Evolutionary conservation across 2,797 vertebrate species (phyloP).

Genomic region (Spheniscus humboldti): DNA sequence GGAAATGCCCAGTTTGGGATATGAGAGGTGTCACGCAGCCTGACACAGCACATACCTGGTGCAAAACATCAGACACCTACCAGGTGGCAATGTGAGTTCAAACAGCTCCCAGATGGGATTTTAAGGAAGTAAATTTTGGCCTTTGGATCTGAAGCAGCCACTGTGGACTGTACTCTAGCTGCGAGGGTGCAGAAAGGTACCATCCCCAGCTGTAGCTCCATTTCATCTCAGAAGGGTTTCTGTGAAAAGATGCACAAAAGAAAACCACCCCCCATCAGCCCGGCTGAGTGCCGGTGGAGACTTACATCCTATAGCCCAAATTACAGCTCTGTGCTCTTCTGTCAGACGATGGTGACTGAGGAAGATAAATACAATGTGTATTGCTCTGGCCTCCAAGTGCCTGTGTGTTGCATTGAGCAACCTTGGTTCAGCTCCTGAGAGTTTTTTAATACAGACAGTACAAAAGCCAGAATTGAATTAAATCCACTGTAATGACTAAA

Average conservation of each 20-base stretch:
- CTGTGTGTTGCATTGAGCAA: neutral
- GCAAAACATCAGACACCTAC: neutral
- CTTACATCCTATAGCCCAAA: neutral
- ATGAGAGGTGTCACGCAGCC: neutral
- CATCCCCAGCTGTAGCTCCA: neutral
- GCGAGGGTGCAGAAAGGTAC: neutral
- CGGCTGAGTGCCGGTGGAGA: neutral
- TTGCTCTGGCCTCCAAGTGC: neutral
- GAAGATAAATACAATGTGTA: neutral
- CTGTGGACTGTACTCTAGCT: neutral
- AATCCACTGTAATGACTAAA: slow-evolving; percentile 16
- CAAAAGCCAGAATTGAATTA: neutral
- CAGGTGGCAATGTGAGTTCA: neutral
- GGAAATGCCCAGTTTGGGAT: neutral
- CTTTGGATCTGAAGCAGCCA: neutral
- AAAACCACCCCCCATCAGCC: neutral
- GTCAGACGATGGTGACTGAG: neutral
- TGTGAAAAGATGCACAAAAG: neutral
- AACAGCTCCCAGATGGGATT: neutral
- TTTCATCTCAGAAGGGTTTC: neutral
- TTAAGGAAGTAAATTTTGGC: neutral
- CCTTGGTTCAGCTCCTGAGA: neutral
- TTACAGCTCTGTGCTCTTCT: neutral
- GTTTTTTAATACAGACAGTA: neutral
- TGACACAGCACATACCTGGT: neutral